Percentiles rank a stretch among this genome's conserved stretches.
Evolutionary conservation across 2,797 vertebrate genomes (phyloP).

Genomic region (Muscicapa comitata): DNA sequence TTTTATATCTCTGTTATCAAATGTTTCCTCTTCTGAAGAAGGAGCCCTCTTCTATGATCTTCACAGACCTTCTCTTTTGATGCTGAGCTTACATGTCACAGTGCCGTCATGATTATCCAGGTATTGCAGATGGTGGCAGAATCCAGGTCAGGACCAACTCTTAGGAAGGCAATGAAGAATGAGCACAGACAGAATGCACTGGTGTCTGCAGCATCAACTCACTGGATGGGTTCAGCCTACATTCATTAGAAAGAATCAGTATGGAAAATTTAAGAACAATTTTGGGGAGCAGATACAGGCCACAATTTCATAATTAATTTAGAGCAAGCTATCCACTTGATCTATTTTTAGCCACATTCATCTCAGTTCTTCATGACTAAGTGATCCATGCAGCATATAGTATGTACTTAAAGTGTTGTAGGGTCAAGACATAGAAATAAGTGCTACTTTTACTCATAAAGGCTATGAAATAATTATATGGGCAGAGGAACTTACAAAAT

Average conservation of each 20-base stretch:
- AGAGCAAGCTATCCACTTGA: neutral
- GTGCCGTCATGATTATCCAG: neutral
- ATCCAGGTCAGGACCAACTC: neutral
- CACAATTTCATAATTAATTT: neutral
- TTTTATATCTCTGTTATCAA: neutral
- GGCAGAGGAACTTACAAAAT: neutral
- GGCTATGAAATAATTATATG: neutral
- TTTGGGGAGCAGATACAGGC: neutral
- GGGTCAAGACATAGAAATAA: neutral
- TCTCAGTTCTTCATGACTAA: neutral
- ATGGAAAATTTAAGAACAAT: neutral
- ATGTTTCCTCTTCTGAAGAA: neutral
- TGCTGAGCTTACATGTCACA: neutral
- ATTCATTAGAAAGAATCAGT: neutral
- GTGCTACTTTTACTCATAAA: neutral
- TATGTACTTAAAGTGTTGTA: neutral
- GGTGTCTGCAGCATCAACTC: neutral
- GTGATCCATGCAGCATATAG: neutral
- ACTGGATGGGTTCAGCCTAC: neutral
- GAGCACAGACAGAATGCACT: neutral
- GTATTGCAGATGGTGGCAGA: neutral
- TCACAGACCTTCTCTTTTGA: neutral
- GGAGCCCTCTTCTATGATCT: neutral
- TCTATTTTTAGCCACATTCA: neutral
- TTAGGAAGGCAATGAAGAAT: neutral